Base-by-base conservation (phyloP, 2,797 vertebrate genomes). In the Acomys russatus region DNA sequence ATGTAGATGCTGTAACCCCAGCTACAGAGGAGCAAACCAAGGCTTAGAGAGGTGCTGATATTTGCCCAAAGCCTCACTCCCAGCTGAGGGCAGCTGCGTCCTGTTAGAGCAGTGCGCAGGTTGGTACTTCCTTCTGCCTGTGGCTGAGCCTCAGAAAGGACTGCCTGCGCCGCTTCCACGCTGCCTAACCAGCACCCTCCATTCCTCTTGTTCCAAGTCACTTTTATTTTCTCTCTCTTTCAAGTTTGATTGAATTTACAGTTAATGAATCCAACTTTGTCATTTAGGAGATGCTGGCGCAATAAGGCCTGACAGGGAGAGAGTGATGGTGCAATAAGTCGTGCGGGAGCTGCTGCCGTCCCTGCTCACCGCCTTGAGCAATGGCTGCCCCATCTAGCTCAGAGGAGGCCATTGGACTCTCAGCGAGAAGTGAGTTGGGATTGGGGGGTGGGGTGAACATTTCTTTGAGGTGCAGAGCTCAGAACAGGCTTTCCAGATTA, bases 201-300 rank as follows among this genome's bases (percentile, higher is more conserved):
- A 95, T 97, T 91, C 93, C 96, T 98, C 97, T 96, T 96, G 66
- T 56, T 94, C 88, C 20, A 3, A 86, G 94, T 95, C 93, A 94
- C 85, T 96, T 97, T 97, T 96, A 97, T 97, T 97, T 97, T 96
- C 92, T 96, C 93, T 97, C 90, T 96, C 96, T 97, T 94, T 97
- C 96, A 96, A 98, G 97, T 98, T 98, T 98, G 97, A 98, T 98
- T 98, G 98, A 98, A 98, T 98, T 98, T 98, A 97, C 96, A 96
- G 95, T 98, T 98, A 98, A 98, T 98, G 97, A 98, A 98, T 98
- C 95, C 97, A 98, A 96, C 97, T 98, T 98, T 98, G 98, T 98
- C 98, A 98, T 98, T 98, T 98, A 92, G 96, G 98, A 96, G 98
- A 97, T 98, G 98, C 98, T 98, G 98, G 87, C 83, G 98, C 98